A percentile compares a stretch with the other conserved stretches of the same genome.
phyloP scores from a whole-genome alignment of 2,888 invertebrate genomes.

The Sminthurinus aureus region DNA sequence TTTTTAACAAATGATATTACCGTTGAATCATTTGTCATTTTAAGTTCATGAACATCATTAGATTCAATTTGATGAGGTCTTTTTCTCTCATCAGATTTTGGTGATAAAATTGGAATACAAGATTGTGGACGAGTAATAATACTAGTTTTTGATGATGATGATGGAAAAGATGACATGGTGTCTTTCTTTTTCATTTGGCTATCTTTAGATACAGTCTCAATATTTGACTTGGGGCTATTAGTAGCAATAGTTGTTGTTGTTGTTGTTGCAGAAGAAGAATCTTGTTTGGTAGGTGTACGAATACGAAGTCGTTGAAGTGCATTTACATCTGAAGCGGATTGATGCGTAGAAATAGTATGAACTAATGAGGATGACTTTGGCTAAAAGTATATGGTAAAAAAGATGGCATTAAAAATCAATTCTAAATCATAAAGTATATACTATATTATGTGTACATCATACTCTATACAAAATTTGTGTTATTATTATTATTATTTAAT shows the following conservation, averaged over 20 bases:
- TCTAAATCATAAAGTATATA: no score
- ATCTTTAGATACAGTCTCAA: neutral
- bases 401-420: neutral
- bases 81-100: neutral
- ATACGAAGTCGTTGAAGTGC: conserved; percentile 30
- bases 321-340: neutral
- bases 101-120: neutral
- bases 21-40: neutral
- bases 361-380: conserved; percentile 14
- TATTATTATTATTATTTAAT: neutral
- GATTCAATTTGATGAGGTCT: neutral
- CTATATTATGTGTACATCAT: no score
- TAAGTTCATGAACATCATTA: neutral
- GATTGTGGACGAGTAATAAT: neutral
- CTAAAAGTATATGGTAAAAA: neutral
- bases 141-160: neutral
- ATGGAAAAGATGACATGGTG: neutral
- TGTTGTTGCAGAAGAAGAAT: neutral
- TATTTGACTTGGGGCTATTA: neutral
- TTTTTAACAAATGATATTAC: neutral
- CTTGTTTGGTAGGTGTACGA: conserved; percentile 23
- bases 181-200: neutral
- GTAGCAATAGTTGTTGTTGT: neutral
- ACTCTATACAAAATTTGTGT: no score
- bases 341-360: neutral